phyloP scores from a whole-genome alignment of 2,888 invertebrate genomes.

The Hemithea aestivaria region DNA sequence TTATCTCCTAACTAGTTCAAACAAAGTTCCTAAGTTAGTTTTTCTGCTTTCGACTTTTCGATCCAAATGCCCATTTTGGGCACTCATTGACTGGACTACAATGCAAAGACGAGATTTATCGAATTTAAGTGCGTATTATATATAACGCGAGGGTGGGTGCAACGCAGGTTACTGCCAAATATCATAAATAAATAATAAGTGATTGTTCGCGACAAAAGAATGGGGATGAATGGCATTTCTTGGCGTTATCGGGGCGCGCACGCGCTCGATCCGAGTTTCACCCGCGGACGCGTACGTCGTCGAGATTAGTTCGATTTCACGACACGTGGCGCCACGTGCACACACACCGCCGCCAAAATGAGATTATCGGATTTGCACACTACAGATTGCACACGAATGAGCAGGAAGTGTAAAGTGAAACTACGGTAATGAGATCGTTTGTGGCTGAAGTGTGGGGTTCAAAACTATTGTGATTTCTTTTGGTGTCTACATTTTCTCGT shows the following conservation, averaged over 20 bases:
- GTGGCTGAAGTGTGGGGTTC: conserved; percentile 48
- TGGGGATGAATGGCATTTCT: conserved; percentile 75
- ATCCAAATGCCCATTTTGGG: too few species aligned
- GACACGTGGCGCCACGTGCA: conserved; percentile 77
- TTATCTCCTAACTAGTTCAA: too few species aligned
- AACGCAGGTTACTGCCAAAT: conserved; percentile 72
- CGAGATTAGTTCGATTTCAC: conserved; percentile 74
- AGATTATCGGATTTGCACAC: conserved; percentile 79
- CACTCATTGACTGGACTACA: too few species aligned
- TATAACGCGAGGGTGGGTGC: conserved; percentile 58
- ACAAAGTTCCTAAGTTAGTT: too few species aligned
- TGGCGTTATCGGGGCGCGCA: conserved; percentile 74
- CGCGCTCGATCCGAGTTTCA: conserved; percentile 43
- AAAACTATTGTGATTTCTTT: conserved; percentile 8
- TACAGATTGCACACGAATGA: conserved; percentile 78
- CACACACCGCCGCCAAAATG: conserved; percentile 63
- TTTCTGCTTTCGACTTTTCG: too few species aligned
- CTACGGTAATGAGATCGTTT: conserved; percentile 72
- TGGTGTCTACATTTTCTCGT: not conserved
- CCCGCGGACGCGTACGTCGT: conserved; percentile 64
- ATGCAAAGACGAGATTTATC: conserved; percentile 35
- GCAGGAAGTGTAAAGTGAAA: conserved; percentile 79
- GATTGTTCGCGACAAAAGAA: conserved; percentile 76
- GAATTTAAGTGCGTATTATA: conserved; percentile 56
- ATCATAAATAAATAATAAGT: conserved; percentile 78